These are phyloP conservation scores for Petrophora chlorosata DNA, from an alignment of 2,888 invertebrate species.

Conservation along the genomic window DNA sequence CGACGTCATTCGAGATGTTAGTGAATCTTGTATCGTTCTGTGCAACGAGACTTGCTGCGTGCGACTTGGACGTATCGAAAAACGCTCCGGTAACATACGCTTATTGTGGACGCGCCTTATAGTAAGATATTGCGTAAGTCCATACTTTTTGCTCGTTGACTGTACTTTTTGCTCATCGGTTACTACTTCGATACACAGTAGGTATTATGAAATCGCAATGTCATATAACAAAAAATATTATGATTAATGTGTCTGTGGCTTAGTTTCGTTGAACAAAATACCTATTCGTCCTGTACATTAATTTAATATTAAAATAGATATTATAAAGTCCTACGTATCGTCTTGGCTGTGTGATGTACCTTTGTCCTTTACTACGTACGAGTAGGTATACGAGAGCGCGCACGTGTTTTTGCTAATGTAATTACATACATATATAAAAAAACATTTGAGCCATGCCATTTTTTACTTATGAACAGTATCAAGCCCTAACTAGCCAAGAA, in stretches of 20 bases:
- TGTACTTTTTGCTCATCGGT: slow-evolving; percentile 25
- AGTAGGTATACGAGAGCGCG: too few species aligned
- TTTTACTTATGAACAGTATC: slow-evolving; percentile 1
- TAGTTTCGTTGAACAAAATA: slow-evolving; percentile 44
- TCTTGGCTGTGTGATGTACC: not conserved
- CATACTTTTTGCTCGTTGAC: slow-evolving; percentile 19
- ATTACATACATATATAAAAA: not conserved
- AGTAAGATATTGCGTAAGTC: not conserved
- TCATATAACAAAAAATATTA: slow-evolving; percentile 48
- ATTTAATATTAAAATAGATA: not conserved
- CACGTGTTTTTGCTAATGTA: not conserved
- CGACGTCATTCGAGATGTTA: not conserved
- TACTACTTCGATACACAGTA: slow-evolving; percentile 42
- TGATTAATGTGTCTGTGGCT: slow-evolving; percentile 49
- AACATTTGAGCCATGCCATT: not conserved
- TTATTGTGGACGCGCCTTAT: not conserved
- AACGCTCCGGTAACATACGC: not conserved
- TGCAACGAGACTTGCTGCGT: not conserved
- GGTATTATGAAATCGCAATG: slow-evolving; percentile 41
- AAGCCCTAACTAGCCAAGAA: slow-evolving; percentile 6
- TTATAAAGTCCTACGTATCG: not conserved
- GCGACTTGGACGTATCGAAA: not conserved
- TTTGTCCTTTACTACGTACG: too few species aligned
- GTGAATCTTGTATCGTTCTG: slow-evolving; percentile 2
- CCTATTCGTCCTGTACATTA: slow-evolving; percentile 19